Evolutionary conservation across 2,797 vertebrate species (phyloP), one percentile per base, ranked within the genome.

Genomic region (Sciaenops ocellatus): DNA sequence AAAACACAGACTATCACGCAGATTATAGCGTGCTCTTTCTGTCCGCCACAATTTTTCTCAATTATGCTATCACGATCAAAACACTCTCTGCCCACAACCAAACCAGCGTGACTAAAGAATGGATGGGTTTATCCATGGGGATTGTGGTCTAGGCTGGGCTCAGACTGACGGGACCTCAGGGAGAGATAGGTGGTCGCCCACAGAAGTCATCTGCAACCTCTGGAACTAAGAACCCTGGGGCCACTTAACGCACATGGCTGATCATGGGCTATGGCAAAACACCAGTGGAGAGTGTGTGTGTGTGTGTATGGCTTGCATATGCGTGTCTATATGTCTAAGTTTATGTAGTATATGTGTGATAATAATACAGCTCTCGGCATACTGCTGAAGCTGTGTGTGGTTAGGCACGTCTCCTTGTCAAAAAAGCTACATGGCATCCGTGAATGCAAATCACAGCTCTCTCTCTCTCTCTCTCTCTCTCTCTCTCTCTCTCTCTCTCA

Each of bases 51-150:
- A 85, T 87, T 89, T 90, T 76, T 86, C 75, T 83, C 86, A 90
- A 92, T 92, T 86, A 88, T 80, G 76, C 85, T 86, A 92, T 92
- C 84, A 62, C 5, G 83, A 92, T 93, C 83, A 93, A 92, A 93
- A 92, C 87, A 76, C 79, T 82, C 63, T 46, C 69, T 83, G 50
- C 51, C 85, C 84, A 85, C 61, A 86, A 86, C 65, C 80, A 88
- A 92, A 90, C 85, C 81, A 85, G 86, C 52, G n/a, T 87, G 84
- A 88, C 89, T 88, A 84, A 93, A 90, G 82, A 89, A 89, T 78
- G 67, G 85, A 89, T 50, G 79, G 74, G 59, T 88, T 92, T 91
- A 86, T 87, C 73, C 77, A 64, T 55, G 26, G 84, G 86, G 78
- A 83, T 84, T 92, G 89, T 76, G 91, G 92, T 93, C 60, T 62